Evolutionary conservation across 2,888 invertebrate species (phyloP), one percentile per base, ranked within the genome.

Genomic region (Patella pellucida): DNA sequence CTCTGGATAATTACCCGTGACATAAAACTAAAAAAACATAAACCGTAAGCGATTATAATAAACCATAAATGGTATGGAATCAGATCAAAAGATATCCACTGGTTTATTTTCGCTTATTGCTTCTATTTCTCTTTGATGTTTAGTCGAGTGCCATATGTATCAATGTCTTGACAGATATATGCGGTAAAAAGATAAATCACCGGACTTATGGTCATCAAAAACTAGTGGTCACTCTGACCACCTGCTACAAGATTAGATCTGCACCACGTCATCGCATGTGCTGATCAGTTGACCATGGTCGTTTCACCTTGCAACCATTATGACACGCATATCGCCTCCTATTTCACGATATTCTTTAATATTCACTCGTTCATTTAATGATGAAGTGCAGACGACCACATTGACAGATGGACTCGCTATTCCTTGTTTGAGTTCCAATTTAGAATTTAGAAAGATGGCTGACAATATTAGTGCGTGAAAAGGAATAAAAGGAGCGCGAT

Each of bases 321-420:
- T 62, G 71, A 23, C 52, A 23, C 71, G 50, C 71, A 23, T 71
- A 52, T 52, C 50, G 23, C 23, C 52, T 51, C 71, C 70, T 74
- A 70, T 74, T 74, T 74, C 71, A 74, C 71, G 70, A 74, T 74
- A 62, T 73, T 71, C 74, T 52, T 70, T 56, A 70, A 74, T 69
- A 70, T 74, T 74, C 67, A 51, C n/a, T 51, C 69, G 69, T 23
- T 74, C 70, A 52, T 41, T 51, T 74, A 70, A 74, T 74, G 70
- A 71, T 67, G 67, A 71, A 74, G 74, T 70, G 27, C 51, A 62
- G 41, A 62, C 51, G 27, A 27, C 51, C 73, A 52, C 50, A 54
- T 31, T 62, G 70, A 71, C 74, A 74, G 74, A 74, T 74, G 74
- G 62, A 74, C 41, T n/a, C 50, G 52, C 62, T 70, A 56, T 70